Base-by-base conservation (phyloP, 2,888 invertebrate genomes). In the Drosophila mercatorum region DNA sequence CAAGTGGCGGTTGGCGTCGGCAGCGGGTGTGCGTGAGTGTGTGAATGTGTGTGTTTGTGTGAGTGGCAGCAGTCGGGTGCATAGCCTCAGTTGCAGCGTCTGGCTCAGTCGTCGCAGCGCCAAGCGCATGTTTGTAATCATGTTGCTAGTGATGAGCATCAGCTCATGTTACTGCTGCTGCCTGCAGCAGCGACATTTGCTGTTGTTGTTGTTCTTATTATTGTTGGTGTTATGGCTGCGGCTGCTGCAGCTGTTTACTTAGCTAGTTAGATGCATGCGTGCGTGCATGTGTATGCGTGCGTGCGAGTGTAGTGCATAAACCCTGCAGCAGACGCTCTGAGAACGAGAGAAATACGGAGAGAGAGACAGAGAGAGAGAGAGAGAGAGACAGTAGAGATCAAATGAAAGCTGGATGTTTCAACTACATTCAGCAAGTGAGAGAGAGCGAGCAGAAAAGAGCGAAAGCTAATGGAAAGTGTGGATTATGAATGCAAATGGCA, bases 51-150 rank as follows among this genome's bases (percentile, higher is more conserved):
- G 11, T 51, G 10, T 40, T 28, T 63, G 38, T 51, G 31, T 55
- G 41, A 49, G 53, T 36, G 41, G 52, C 65, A 38, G 51, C 49
- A 62, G 59, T 65, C 51, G 75, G 66, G 69, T 84, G 58, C 70
- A 62, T 22, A 53, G 70, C 65, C 65, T 68, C 52, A 43, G 51
- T 51, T 65, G 65, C 52, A 46, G 49, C 51, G 55, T 26, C 53
- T 67, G 44, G n/a, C 41, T 47, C 55, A 41, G 56, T 41, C 28
- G 67, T 44, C 52, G 73, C 78, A 69, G 74, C 74, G 70, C 63
- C 70, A 71, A 67, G 68, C 69, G 78, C 80, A 68, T 85, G 83
- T 83, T 88, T 79, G 88, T 88, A 79, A 83, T 84, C 75, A 79
- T 83, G 83, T 79, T 81, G 79, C 79, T 62, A 71, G 74, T 80